Evolutionary conservation across 2,113 vertebrate genomes (phyloP).

Genomic region (Phaethon lepturus): DNA sequence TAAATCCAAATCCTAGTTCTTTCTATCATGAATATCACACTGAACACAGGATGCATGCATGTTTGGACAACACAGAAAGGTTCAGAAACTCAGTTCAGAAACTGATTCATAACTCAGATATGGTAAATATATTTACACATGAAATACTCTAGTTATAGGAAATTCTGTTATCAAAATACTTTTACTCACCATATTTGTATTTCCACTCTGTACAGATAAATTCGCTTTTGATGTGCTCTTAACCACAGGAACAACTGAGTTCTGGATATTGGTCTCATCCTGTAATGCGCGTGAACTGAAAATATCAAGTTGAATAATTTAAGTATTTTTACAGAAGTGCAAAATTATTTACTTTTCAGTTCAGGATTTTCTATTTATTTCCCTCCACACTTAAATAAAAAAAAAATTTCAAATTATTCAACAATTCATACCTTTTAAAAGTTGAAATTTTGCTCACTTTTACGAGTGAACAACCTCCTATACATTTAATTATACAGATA

Average conservation of each 20-base stretch:
- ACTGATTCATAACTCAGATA: not conserved
- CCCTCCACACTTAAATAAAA: not conserved
- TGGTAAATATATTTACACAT: not conserved
- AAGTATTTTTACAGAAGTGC: not conserved
- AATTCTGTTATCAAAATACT: not conserved
- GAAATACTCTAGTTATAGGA: not conserved
- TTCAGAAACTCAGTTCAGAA: not conserved
- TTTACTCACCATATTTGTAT: conserved; percentile 65
- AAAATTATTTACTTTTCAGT: not conserved
- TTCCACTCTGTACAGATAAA: conserved; percentile 20
- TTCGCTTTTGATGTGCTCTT: conserved; percentile 6
- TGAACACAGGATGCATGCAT: not conserved
- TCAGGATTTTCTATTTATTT: not conserved
- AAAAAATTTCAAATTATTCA: not conserved
- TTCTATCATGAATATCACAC: not conserved
- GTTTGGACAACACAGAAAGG: not conserved
- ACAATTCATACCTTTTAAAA: not conserved
- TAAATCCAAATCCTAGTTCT: not conserved
- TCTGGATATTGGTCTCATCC: conserved; percentile 20
- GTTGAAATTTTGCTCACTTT: not conserved
- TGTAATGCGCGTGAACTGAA: conserved; percentile 60
- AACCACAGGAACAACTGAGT: conserved; percentile 12
- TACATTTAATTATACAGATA: not conserved
- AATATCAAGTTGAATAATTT: conserved; percentile 13
- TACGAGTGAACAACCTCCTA: not conserved